Percentiles rank a stretch among this genome's conserved stretches.
These are phyloP conservation scores for Lutjanus campechanus DNA, from an alignment of 2,797 vertebrate species.

Conservation along the genomic window DNA sequence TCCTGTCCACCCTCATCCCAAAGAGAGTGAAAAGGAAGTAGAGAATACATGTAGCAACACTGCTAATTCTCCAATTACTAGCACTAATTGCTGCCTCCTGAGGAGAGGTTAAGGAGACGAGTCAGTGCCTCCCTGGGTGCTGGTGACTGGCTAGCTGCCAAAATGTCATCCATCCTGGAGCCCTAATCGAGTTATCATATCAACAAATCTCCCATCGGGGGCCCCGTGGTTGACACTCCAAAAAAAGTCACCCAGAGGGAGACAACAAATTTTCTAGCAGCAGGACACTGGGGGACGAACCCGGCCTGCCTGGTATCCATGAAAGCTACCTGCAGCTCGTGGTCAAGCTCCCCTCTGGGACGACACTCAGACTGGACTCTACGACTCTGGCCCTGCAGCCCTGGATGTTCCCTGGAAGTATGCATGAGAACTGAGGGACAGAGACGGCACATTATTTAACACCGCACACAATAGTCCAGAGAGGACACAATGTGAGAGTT, in stretches of 20 bases:
- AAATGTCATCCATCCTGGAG: conserved; percentile 82
- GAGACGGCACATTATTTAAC: conserved; percentile 73
- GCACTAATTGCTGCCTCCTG: conserved; percentile 82
- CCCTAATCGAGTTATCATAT: conserved; percentile 90
- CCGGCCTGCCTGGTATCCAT: conserved; percentile 52
- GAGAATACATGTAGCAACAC: conserved; percentile 55
- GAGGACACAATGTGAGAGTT: conserved; percentile 73
- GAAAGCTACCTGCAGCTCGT: conserved; percentile 81
- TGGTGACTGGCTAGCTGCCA: conserved; percentile 76
- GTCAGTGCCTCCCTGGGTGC: conserved; percentile 77
- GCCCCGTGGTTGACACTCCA: conserved; percentile 78
- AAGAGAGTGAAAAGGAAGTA: conserved; percentile 34
- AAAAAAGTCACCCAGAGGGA: conserved; percentile 81
- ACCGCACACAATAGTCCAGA: conserved; percentile 67
- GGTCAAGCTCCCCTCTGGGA: conserved; percentile 80
- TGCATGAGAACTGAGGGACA: conserved; percentile 50
- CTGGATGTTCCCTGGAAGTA: conserved; percentile 42
- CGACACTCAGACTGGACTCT: conserved; percentile 69
- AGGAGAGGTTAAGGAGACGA: conserved; percentile 86
- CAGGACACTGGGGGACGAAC: conserved; percentile 65
- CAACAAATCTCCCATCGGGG: conserved; percentile 88
- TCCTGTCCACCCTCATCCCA: conserved; percentile 12
- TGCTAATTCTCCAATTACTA: conserved; percentile 85
- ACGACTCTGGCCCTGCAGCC: conserved; percentile 52
- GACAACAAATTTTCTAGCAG: conserved; percentile 85